Evolutionary conservation across 2,797 vertebrate species (phyloP).

Genomic region (Spinus olivaceus): DNA sequence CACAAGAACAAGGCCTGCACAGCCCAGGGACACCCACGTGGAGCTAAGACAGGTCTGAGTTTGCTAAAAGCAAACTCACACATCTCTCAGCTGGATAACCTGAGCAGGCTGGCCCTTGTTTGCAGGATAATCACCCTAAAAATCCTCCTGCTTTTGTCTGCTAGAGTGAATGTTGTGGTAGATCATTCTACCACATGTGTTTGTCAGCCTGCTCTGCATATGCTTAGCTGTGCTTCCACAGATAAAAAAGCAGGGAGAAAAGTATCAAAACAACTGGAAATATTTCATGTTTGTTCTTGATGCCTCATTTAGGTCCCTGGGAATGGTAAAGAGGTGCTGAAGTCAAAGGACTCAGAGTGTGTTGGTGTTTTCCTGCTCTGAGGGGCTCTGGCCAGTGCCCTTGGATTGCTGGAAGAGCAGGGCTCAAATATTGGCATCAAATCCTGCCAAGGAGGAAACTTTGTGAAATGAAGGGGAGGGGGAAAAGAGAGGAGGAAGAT

Average conservation of each 20-base stretch:
- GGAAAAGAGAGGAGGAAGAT: neutral
- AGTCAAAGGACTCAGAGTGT: neutral
- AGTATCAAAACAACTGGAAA: neutral
- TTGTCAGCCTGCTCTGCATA: neutral
- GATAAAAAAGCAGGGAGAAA: neutral
- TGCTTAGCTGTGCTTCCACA: neutral
- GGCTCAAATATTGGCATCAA: neutral
- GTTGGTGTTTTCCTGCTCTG: neutral
- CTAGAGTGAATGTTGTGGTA: neutral
- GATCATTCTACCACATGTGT: neutral
- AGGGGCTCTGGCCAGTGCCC: neutral
- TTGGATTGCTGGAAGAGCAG: rapidly evolving
- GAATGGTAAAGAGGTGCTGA: neutral
- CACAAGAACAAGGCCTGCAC: rapidly evolving
- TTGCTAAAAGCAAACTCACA: neutral
- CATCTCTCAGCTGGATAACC: neutral
- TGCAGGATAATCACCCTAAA: neutral
- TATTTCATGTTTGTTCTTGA: neutral
- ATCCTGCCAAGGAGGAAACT: neutral
- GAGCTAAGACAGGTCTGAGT: neutral
- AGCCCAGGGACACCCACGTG: rapidly evolving
- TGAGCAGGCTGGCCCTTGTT: neutral
- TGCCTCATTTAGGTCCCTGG: neutral
- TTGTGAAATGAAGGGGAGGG: neutral
- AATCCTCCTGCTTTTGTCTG: neutral